phyloP scores from a whole-genome alignment of 1,140 invertebrate species.

The Drosophila insularis region DNA sequence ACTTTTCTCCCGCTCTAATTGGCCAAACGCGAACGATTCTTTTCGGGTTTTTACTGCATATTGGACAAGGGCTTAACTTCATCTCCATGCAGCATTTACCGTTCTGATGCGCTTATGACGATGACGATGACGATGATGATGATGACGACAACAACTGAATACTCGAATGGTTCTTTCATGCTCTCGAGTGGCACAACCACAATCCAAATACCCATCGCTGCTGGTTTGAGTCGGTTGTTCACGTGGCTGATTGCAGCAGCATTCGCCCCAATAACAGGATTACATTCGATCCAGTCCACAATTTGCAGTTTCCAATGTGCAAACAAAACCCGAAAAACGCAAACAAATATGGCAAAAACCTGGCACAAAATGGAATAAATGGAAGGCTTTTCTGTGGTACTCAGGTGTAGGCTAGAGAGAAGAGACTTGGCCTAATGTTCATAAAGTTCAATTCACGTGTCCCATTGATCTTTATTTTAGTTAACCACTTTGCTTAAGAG shows the following conservation, averaged over 20 bases:
- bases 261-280: slow-evolving; percentile 70
- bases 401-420: slow-evolving; percentile 26
- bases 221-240: slow-evolving; percentile 29
- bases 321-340: slow-evolving; percentile 3
- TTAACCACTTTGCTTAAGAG: not conserved
- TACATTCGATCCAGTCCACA: slow-evolving; percentile 39
- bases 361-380: not conserved
- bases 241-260: slow-evolving; percentile 64
- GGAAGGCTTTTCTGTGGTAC: not conserved
- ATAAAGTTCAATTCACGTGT: too few relatives aligned
- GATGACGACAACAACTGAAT: slow-evolving; percentile 40
- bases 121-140: slow-evolving; percentile 27
- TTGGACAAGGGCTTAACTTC: slow-evolving; percentile 35
- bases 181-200: slow-evolving; percentile 26
- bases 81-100: slow-evolving; percentile 49
- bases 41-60: slow-evolving; percentile 66
- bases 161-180: not conserved
- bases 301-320: slow-evolving; percentile 25
- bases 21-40: slow-evolving; percentile 40
- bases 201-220: slow-evolving; percentile 36
- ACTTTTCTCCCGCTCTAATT: slow-evolving; percentile 70
- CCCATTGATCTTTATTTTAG: too few relatives aligned
- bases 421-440: not conserved
- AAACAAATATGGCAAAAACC: slow-evolving; percentile 30
- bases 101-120: slow-evolving; percentile 69